Evolutionary conservation across 2,797 vertebrate species (phyloP), one percentile per base, ranked within the genome.

Genomic region (Micropoecilia bifurca): DNA sequence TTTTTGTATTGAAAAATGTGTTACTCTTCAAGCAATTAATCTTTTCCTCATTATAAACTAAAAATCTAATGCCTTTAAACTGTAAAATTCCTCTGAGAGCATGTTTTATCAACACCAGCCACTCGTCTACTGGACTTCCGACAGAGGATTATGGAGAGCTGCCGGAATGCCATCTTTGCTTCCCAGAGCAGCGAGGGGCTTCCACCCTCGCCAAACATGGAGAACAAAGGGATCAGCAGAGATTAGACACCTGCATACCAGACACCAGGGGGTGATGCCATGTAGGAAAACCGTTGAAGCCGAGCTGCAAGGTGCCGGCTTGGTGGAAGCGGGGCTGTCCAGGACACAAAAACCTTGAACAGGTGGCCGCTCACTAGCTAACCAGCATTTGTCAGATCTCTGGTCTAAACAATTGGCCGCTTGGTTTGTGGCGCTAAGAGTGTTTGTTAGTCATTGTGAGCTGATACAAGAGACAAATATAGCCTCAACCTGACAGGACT

Each of bases 211-310:
- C 94, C 92, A 95, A 95, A 93, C 93, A 94, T 81, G 90, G 93
- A 88, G 92, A 94, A 95, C 94, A 96, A 95, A 95, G 82, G 93
- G 91, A 92, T 93, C 93, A 95, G 78, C 80, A 80, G 84, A 93
- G 93, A 96, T 95, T 93, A 94, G 89, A 93, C 93, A 95, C 94
- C 93, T 95, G 94, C 92, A 95, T 95, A 93, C 93, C 94, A 93
- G 89, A 93, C 95, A 95, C 92, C 90, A 95, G 95, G 94, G 94
- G 94, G 94, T 91, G 90, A 88, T 92, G 91, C 94, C 93, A 90
- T 79, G 33, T 81, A 86, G 91, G 88, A 81, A 86, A 90, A 80
- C 55, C 0, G 80, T 76, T 8, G 8, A 73, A 74, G 76, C 78
- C 12, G 36, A 85, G 83, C 88, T 74, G 79, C 43, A 83, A n/a